Percentiles rank a stretch among this genome's conserved stretches.
phyloP scores from a whole-genome alignment of 2,888 invertebrate genomes.

The Pristionchus mayeri region DNA sequence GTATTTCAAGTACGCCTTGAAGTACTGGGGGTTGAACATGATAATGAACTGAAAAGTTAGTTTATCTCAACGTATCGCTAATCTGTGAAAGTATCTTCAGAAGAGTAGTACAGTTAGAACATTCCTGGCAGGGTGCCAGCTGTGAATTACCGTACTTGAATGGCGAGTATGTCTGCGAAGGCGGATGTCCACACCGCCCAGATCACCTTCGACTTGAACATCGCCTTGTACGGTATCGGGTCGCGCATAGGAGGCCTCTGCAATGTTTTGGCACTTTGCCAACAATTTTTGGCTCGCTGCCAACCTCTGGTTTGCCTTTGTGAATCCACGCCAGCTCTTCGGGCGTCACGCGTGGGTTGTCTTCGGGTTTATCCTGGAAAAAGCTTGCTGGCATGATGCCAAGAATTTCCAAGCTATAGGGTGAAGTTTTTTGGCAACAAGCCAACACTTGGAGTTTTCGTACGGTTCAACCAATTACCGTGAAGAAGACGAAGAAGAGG shows the following conservation, averaged over 20 bases:
- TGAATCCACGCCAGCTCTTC: slow-evolving; percentile 55
- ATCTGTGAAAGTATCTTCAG: neutral
- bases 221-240: slow-evolving; percentile 55
- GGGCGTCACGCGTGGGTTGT: slow-evolving; percentile 55
- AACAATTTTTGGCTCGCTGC: neutral
- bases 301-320: neutral
- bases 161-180: slow-evolving; percentile 60
- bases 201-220: slow-evolving; percentile 54
- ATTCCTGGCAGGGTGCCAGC: too few relatives aligned
- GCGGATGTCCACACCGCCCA: slow-evolving; percentile 62
- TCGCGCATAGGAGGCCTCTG: slow-evolving; percentile 16
- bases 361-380: slow-evolving; percentile 52
- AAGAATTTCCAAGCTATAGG: too few relatives aligned
- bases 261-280: neutral
- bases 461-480: neutral
- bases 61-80: neutral
- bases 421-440: too few relatives aligned
- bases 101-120: too few relatives aligned
- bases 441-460: too few relatives aligned
- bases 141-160: slow-evolving; percentile 52
- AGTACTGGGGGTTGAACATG: slow-evolving; percentile 61
- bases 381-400: too few relatives aligned
- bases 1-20: slow-evolving; percentile 59
- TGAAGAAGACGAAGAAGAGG: slow-evolving; percentile 48
- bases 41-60: slow-evolving; percentile 32